phyloP scores from a whole-genome alignment of 2,888 invertebrate genomes.

The Nomada ruficornis region DNA sequence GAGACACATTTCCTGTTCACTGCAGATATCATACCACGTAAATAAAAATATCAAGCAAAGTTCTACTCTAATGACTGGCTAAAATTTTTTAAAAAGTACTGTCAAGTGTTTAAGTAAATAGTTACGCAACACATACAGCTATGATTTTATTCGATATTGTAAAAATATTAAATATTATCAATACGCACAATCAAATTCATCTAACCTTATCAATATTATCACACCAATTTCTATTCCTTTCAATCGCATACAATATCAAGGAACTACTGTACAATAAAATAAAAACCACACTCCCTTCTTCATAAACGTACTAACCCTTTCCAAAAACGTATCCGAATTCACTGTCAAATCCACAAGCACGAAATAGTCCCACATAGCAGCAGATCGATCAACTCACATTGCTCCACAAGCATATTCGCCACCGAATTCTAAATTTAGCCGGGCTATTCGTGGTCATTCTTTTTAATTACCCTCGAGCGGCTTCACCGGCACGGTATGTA shows the following conservation, averaged over 20 bases:
- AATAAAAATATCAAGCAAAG: too few species aligned
- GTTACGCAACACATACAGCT: too few species aligned
- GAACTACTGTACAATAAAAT: not conserved
- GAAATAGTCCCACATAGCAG: slow-evolving; percentile 22
- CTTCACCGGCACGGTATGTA: slow-evolving; percentile 52
- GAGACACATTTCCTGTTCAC: not conserved
- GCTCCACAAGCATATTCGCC: slow-evolving; percentile 48
- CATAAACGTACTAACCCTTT: not conserved
- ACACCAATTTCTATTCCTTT: not conserved
- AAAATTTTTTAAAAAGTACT: too few species aligned
- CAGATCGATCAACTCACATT: slow-evolving; percentile 34
- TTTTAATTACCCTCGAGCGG: slow-evolving; percentile 66
- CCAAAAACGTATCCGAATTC: not conserved
- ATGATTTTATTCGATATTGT: too few species aligned
- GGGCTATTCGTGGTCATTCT: slow-evolving; percentile 64
- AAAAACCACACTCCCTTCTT: not conserved
- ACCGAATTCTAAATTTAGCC: slow-evolving; percentile 67
- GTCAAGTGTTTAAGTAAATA: too few species aligned
- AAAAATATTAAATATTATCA: not conserved
- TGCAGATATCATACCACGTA: too few species aligned
- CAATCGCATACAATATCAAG: too few species aligned
- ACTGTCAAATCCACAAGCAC: slow-evolving; percentile 6
- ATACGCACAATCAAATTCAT: too few species aligned
- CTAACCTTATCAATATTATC: not conserved
- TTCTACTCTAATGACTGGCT: too few species aligned